phyloP scores from a whole-genome alignment of 23 tunicate genomes.

The Trididemnum miniatum region DNA sequence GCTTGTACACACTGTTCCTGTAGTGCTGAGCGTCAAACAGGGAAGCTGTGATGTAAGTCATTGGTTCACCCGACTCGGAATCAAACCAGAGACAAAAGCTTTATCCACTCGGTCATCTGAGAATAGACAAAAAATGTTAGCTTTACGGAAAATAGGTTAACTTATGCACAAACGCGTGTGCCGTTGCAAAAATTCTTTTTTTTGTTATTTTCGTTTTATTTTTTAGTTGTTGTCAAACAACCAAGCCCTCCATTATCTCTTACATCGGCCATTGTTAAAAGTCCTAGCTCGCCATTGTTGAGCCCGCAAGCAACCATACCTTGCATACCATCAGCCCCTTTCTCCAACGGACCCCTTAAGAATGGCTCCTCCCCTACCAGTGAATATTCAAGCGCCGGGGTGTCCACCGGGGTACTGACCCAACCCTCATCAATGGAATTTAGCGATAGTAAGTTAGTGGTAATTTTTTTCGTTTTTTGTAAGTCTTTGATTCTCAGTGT shows the following conservation, averaged over 20 bases:
- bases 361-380: background rate
- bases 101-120: no score
- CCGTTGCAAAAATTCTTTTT: no score
- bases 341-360: background rate
- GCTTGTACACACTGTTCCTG: no score
- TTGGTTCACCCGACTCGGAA: no score
- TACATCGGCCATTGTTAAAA: background rate
- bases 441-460: slow-evolving; percentile 44
- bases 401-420: slow-evolving; percentile 38
- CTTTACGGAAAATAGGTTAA: no score
- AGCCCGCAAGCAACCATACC: background rate
- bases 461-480: no score
- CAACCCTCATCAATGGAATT: slow-evolving; percentile 74
- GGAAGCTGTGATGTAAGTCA: no score
- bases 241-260: background rate
- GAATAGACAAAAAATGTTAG: no score
- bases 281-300: slow-evolving; percentile 8
- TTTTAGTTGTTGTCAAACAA: slow-evolving; percentile 18
- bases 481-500: no score
- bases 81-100: no score
- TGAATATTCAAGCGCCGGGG: slow-evolving; percentile 55
- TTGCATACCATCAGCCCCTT: background rate
- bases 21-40: no score
- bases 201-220: background rate
- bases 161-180: no score